A percentile compares a stretch with the other conserved stretches of the same genome.
Conservation (phyloP, 1,140 invertebrate species). For the Cheumatopsyche charites region DNA sequence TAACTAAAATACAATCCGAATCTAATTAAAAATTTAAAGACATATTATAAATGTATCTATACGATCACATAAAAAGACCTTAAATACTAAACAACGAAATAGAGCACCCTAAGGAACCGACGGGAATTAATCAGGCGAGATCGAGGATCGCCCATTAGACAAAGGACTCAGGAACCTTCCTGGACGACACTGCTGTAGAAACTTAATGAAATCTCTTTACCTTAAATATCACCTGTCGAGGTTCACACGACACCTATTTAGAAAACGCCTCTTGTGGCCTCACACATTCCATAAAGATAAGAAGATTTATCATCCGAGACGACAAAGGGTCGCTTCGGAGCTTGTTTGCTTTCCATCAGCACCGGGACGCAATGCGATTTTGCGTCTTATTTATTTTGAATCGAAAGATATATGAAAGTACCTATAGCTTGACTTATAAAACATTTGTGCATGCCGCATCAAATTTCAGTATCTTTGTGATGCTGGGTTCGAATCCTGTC, state of each 20-base stretch:
- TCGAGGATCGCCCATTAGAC: neutral
- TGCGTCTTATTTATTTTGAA: no score
- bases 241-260: slow-evolving; percentile 30
- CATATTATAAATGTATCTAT: no score
- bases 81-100: neutral
- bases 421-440: no score
- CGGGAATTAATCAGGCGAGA: neutral
- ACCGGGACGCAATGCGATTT: neutral
- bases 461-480: no score
- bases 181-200: neutral
- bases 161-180: neutral
- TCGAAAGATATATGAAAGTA: no score
- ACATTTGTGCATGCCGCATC: no score
- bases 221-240: slow-evolving; percentile 32
- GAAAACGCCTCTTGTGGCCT: slow-evolving; percentile 40
- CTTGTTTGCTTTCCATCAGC: slow-evolving; percentile 34
- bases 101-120: neutral
- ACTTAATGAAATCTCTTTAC: slow-evolving; percentile 38
- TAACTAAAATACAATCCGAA: no score
- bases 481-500: no score
- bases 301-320: slow-evolving; percentile 39
- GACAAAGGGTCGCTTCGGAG: slow-evolving; percentile 15
- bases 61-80: no score
- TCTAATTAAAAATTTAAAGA: no score
- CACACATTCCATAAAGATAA: slow-evolving; percentile 41